Conservation (phyloP, 1,140 invertebrate species). For the Delia radicum region DNA sequence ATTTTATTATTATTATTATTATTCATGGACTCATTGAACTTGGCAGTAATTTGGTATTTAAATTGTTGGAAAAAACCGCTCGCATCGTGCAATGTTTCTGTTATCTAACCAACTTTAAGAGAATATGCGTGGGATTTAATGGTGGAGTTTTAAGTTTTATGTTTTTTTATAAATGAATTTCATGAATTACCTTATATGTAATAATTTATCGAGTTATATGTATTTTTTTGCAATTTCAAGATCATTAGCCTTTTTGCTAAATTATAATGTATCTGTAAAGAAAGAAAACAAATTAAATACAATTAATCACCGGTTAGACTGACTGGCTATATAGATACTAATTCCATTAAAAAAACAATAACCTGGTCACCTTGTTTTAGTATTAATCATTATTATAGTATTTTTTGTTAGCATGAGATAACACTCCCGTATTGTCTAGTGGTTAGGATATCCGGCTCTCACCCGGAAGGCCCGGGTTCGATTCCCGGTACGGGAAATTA, state of each 20-base stretch:
- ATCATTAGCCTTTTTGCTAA: neutral
- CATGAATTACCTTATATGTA: slow-evolving; percentile 8
- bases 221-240: neutral
- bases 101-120: too few species aligned
- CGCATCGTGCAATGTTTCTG: too few species aligned
- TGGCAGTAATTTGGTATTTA: neutral
- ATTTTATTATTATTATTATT: neutral
- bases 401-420: too few species aligned
- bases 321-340: too few species aligned
- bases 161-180: neutral
- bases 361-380: too few species aligned
- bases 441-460: slow-evolving; percentile 84
- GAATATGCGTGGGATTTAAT: too few species aligned
- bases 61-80: too few species aligned
- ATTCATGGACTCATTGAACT: neutral
- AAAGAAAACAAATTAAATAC: neutral
- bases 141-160: neutral
- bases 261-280: neutral
- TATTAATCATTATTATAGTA: too few species aligned
- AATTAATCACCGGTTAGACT: neutral
- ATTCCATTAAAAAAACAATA: too few species aligned
- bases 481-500: slow-evolving; percentile 77
- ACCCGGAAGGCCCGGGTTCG: slow-evolving; percentile 81
- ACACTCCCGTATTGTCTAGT: slow-evolving; percentile 69
- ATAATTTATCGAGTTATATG: neutral